Base-by-base conservation (phyloP, 2,888 invertebrate species). In the Myopa testacea region DNA sequence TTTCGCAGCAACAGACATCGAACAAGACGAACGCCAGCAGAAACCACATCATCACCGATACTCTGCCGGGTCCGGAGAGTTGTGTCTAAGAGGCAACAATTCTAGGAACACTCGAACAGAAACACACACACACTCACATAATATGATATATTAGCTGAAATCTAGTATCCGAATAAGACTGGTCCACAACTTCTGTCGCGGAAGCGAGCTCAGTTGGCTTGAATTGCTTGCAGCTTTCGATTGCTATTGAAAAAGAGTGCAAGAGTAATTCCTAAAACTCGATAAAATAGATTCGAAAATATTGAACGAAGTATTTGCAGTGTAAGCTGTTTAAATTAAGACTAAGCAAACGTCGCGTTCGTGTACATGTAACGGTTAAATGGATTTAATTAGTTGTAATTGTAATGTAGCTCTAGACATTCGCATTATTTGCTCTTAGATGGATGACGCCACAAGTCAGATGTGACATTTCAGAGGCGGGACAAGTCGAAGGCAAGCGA, bases 11-110 rank as follows among this genome's bases (percentile, higher is more conserved):
- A 14, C 67, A 34, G 34, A 74, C 77, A 77, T 87, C 88, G 84
- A 87, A 88, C 82, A 89, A 88, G 87, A 85, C 88, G 78, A 87
- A 86, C 78, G 90, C 93, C 88, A 92, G 93, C 81, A 87, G 88
- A 90, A 94, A 94, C 88, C 94, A 94, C 86, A 95, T 95, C 78
- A 92, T 96, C 84, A 94, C 95, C 74, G 95, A 95, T 88, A 93
- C 95, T 83, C 92, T 96, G 88, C 96, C 96, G 50, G 96, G 96
- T 79, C 96, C 95, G 63, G 96, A 96, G 89, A 96, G 95, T 91
- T 96, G 96, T 90, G 96, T 96, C 87, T 96, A 93, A 92, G 81
- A 52, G 16, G 73, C 52, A 52, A 1, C n/a, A 16, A n/a, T 4
- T 14, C 55, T 55, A 6, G 8, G 14, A 55, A 55, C 45, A 45